Conservation (phyloP, 2,797 vertebrate species). For the Triplophysa bombifrons region DNA sequence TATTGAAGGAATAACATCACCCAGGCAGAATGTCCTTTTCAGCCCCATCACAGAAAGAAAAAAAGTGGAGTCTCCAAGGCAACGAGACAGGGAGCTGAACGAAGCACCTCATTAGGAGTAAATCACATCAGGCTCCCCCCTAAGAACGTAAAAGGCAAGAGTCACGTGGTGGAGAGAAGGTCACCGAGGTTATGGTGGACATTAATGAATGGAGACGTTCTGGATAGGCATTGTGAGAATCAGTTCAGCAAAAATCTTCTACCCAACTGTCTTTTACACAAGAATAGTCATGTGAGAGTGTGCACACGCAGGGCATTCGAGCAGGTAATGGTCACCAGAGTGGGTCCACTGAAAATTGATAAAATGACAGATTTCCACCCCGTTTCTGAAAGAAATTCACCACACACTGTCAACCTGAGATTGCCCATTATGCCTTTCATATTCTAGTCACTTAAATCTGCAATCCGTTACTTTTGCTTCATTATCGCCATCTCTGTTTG, state of each 20-base stretch:
- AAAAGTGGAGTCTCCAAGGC: constrained; percentile 52
- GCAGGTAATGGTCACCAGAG: not conserved
- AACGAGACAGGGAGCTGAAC: constrained; percentile 45
- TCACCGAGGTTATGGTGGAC: constrained; percentile 46
- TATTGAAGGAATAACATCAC: constrained; percentile 23
- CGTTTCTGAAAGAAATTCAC: not conserved
- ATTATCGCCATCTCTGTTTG: too few relatives aligned
- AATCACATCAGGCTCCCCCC: constrained; percentile 47
- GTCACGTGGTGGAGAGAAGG: constrained; percentile 39
- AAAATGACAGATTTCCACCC: not conserved
- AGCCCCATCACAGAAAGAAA: constrained; percentile 22
- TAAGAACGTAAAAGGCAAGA: constrained; percentile 21
- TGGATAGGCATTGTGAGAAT: constrained; percentile 27
- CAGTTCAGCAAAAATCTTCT: constrained; percentile 7
- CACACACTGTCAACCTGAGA: not conserved
- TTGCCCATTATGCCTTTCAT: not conserved
- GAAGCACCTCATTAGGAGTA: constrained; percentile 51
- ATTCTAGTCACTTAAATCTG: not conserved
- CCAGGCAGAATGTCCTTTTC: constrained; percentile 24
- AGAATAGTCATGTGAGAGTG: not conserved
- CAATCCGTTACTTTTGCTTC: too few relatives aligned
- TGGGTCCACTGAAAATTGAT: not conserved
- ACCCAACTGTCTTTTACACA: constrained; percentile 23
- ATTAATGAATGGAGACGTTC: constrained; percentile 37
- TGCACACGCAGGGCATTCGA: not conserved